Percentiles rank a stretch among this genome's conserved stretches.
These are phyloP conservation scores for Paramormyrops kingsleyae DNA, from an alignment of 2,113 vertebrate genomes.

Conservation along the genomic window DNA sequence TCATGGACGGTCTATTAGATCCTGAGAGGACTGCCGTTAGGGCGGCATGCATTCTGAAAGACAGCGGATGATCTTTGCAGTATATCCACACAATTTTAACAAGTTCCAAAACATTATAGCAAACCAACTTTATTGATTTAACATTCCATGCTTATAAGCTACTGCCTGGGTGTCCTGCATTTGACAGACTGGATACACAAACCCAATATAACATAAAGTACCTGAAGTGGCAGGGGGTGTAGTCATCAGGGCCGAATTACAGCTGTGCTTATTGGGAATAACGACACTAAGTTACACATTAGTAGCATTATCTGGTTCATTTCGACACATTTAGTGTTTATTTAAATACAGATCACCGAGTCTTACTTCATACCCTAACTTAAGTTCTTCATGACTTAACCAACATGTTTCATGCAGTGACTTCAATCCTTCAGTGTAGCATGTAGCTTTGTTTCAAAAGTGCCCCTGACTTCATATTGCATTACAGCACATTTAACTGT, in stretches of 20 bases:
- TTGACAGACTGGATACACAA: neutral
- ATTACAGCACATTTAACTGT: neutral
- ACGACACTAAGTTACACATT: neutral
- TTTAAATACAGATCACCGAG: neutral
- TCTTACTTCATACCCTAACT: neutral
- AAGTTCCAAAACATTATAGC: neutral
- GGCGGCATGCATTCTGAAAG: neutral
- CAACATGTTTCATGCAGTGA: neutral
- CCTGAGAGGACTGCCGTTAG: neutral
- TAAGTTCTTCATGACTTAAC: neutral
- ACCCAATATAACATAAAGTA: neutral
- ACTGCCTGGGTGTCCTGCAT: neutral
- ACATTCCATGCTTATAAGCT: neutral
- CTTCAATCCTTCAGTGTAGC: neutral
- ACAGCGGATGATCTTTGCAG: too few species aligned
- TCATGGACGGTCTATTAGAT: slow-evolving; percentile 71
- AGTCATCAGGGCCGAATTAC: neutral
- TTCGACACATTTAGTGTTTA: neutral
- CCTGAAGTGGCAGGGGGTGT: neutral
- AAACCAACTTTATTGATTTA: neutral
- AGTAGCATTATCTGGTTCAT: neutral
- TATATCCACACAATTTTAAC: neutral
- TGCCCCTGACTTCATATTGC: neutral
- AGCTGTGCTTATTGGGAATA: neutral
- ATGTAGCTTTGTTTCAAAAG: neutral